Evolutionary conservation across 2,113 vertebrate species (phyloP), one percentile per base, ranked within the genome.

Genomic region (Caranx ignobilis): DNA sequence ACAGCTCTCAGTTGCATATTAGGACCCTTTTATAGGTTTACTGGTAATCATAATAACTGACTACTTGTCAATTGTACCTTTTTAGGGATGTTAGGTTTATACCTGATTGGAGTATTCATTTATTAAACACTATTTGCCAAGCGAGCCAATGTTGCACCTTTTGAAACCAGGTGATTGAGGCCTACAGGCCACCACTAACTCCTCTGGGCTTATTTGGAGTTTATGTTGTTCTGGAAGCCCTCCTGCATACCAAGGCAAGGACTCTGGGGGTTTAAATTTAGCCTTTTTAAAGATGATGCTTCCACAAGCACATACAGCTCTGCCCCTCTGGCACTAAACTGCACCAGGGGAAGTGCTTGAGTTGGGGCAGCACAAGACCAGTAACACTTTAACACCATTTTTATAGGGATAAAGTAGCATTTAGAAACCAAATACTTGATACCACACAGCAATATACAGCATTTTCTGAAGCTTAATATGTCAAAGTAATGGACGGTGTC

Each of bases 241-340:
- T 82, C 79, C 79, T 87, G 86, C 93, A 92, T 94, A 91, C 94
- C 88, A 91, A 81, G 85, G 72, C 83, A 2, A 75, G 61, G 83
- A 89, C 84, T 93, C 81, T 87, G 59, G 82, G 83, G 90, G 94
- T 90, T 94, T 94, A 95, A 94, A 94, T 94, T 95, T 95, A 95
- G 94, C 91, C 90, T 91, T 92, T 93, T 93, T 93, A 94, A 94
- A 94, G 92, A 89, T 91, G 91, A 93, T 95, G 93, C 93, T 90
- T 93, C 91, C 93, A 91, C 92, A 85, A 85, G 87, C 90, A 88
- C 89, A 92, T 92, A 92, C 88, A 89, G 88, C 84, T 85, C 81
- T 84, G 83, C 80, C 80, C 55, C 79, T 78, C 86, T 91, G 91
- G 86, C 94, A 92, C 87, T 66, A 64, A 72, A 89, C 75, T 52